Evolutionary conservation across 1,140 invertebrate species (phyloP).

Genomic region (Euwallacea fornicatus): DNA sequence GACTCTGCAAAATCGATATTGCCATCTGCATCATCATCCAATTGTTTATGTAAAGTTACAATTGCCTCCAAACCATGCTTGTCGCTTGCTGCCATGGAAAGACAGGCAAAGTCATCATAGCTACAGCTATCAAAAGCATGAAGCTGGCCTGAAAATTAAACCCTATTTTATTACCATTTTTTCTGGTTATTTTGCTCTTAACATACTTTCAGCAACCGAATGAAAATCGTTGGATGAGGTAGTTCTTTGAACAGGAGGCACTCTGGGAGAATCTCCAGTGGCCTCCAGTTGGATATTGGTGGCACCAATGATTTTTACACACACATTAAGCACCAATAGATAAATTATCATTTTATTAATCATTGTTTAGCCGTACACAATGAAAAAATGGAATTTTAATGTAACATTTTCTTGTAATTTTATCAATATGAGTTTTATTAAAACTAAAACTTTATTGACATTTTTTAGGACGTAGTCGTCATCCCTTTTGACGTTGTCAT

Average conservation of each 20-base stretch:
- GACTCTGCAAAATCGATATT: constrained; percentile 93
- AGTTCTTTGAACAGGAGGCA: constrained; percentile 35
- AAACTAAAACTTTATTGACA: neutral
- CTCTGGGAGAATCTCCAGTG: constrained; percentile 5
- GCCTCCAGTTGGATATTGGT: constrained; percentile 15
- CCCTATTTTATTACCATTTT: neutral
- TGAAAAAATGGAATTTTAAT: neutral
- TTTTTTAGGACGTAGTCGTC: neutral
- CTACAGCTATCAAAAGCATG: constrained; percentile 55
- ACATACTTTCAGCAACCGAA: constrained; percentile 30
- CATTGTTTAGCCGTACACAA: constrained; percentile 1
- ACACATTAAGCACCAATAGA: constrained; percentile 44
- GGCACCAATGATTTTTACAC: constrained; percentile 16
- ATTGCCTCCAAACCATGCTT: constrained; percentile 86
- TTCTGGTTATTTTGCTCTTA: neutral
- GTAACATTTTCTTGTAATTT: neutral
- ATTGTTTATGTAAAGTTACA: constrained; percentile 79
- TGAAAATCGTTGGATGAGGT: constrained; percentile 25
- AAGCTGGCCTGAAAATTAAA: constrained; percentile 46
- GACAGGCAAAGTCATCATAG: constrained; percentile 72
- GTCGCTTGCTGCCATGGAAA: constrained; percentile 73
- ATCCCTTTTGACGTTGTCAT: no score
- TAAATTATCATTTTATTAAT: constrained; percentile 40
- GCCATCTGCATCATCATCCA: constrained; percentile 94
- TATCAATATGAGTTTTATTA: neutral